These are phyloP conservation scores for Cladopsammia gracilis DNA, from an alignment of 64 coral and sea anemone genomes.

Conservation along the genomic window DNA sequence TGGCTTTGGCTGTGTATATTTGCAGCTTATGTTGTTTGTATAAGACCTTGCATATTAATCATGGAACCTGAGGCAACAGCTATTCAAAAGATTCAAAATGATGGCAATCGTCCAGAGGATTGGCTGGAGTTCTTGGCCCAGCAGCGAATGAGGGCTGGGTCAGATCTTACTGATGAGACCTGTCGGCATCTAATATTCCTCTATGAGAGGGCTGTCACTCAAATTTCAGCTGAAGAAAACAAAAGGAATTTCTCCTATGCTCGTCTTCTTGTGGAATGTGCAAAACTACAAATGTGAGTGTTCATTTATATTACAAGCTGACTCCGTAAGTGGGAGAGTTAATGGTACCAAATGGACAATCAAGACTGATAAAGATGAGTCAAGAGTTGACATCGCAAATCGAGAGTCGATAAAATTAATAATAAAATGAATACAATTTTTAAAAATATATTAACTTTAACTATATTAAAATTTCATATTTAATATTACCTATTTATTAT, in stretches of 20 bases:
- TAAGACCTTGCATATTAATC: background rate
- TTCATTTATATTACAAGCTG: background rate
- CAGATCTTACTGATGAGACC: slow-evolving; percentile 30
- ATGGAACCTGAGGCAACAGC: slow-evolving; percentile 28
- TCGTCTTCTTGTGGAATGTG: slow-evolving; percentile 83
- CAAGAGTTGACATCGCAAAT: no score
- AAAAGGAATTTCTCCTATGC: slow-evolving; percentile 75
- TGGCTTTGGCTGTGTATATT: background rate
- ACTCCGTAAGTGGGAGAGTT: background rate
- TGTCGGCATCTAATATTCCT: slow-evolving; percentile 57
- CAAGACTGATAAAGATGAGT: no score
- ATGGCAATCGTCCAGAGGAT: slow-evolving; percentile 77
- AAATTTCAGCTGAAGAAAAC: slow-evolving; percentile 82
- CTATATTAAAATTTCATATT: no score
- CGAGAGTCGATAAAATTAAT: no score
- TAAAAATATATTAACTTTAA: no score
- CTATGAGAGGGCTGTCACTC: slow-evolving; percentile 76
- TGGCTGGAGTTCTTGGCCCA: slow-evolving; percentile 71
- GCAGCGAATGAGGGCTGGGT: background rate
- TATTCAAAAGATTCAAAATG: slow-evolving; percentile 53
- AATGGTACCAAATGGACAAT: no score
- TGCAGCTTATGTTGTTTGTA: background rate
- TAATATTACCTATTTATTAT: no score
- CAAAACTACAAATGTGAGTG: slow-evolving; percentile 87
- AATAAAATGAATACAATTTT: no score